These are phyloP conservation scores for Cataglyphis altisquamis DNA, from an alignment of 2,888 invertebrate genomes.

Conservation along the genomic window DNA sequence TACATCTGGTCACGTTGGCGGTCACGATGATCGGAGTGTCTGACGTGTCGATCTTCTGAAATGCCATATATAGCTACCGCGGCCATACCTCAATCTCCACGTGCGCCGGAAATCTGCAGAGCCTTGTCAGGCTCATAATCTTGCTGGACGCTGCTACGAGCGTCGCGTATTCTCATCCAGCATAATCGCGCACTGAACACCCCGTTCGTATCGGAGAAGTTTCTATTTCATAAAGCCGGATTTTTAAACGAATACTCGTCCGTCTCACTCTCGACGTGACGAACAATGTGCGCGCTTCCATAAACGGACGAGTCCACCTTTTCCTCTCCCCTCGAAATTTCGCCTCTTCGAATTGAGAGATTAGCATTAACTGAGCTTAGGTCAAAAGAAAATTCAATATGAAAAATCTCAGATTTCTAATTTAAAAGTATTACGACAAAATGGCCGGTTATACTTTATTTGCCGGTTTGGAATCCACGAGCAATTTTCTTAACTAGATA, in stretches of 20 bases:
- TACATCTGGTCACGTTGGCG: constrained; percentile 76
- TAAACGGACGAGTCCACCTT: constrained; percentile 68
- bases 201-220: not conserved
- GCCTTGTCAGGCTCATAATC: constrained; percentile 71
- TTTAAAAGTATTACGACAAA: not conserved
- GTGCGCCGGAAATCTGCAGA: constrained; percentile 62
- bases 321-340: not conserved
- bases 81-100: constrained; percentile 83
- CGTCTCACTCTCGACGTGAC: constrained; percentile 57
- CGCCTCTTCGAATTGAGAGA: not conserved
- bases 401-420: not conserved
- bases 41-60: constrained; percentile 83
- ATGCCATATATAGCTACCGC: constrained; percentile 85
- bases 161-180: constrained; percentile 54
- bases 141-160: constrained; percentile 53
- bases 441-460: not conserved
- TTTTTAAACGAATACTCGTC: constrained; percentile 53
- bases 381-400: not conserved
- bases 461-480: constrained; percentile 19
- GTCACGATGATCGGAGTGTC: constrained; percentile 79
- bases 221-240: constrained; percentile 58
- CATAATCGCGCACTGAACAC: constrained; percentile 50
- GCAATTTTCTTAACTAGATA: constrained; percentile 17
- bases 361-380: not conserved
- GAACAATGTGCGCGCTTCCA: constrained; percentile 62